Evolutionary conservation across 1,140 invertebrate genomes (phyloP), one percentile per base, ranked within the genome.

Genomic region (Nilaparvata lugens): DNA sequence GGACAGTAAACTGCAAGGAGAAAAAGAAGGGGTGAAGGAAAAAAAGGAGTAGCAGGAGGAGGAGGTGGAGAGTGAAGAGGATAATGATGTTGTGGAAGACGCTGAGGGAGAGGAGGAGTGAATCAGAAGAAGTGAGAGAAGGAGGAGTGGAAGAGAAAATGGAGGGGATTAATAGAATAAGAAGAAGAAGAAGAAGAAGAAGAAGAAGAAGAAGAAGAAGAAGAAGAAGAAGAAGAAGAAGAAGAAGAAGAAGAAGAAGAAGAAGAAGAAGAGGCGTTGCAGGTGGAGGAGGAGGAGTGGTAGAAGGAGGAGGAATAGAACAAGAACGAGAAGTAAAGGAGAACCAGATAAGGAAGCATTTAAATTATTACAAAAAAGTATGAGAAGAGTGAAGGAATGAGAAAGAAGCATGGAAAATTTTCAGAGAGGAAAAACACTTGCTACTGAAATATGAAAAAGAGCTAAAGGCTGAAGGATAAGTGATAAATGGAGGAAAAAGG

Each of bases 171-270:
- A 68, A 60, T 56, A 31, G 72, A 75, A 21, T 61, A 68, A 60
- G 57, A 62, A 79, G 74, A 67, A 77, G 76, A 56, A 77, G 75
- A 73, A 69, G 58, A 70, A 57, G 64, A 69, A 63, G 70, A 70
- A 63, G 70, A 71, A 61, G 75, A 78, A 60, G 73, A 77, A 62
- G 62, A 70, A 65, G 61, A 66, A 62, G 31, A 35, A 35, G 31
- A 4, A 35, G 9, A 35, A 11, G 9, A 35, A 35, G 9, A 11
- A 45, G 21, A 56, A 63, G 69, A 24, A 58, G 21, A 11, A 64
- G 65, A 64, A 57, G 66, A 56, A 58, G 67, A 40, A 55, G 69
- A 4, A 67, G 70, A 23, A 62, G 66, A 24, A 67, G 64, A 57
- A 35, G 31, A 35, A 35, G 31, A 35, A 35, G 31, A 35, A 35